These are phyloP conservation scores for Upupa epops DNA, from an alignment of 2,113 vertebrate species.

Conservation along the genomic window DNA sequence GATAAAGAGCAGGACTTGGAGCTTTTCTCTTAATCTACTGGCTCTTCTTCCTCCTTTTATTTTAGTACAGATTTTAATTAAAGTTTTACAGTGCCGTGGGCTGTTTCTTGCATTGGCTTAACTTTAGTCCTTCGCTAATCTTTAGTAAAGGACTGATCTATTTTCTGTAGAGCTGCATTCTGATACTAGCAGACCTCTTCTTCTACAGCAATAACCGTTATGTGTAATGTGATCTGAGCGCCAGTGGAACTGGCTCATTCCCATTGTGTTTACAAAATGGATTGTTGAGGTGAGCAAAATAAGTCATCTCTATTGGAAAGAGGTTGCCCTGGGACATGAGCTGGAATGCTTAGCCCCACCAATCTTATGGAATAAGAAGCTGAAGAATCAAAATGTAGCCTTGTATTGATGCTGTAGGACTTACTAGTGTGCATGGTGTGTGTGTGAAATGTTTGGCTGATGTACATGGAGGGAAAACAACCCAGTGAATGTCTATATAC, in stretches of 20 bases:
- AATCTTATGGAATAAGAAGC: not conserved
- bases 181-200: not conserved
- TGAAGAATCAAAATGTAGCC: not conserved
- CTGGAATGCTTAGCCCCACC: not conserved
- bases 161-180: not conserved
- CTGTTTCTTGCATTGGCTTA: not conserved
- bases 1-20: not conserved
- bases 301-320: not conserved
- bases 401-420: not conserved
- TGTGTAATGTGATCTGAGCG: accelerated
- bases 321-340: not conserved
- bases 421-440: accelerated
- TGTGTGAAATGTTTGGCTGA: not conserved
- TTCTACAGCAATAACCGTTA: accelerated
- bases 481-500: not conserved
- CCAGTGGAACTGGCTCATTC: not conserved
- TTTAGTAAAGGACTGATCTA: not conserved
- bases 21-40: not conserved
- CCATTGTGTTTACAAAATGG: accelerated
- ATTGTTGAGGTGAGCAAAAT: not conserved
- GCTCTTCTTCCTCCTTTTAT: not conserved
- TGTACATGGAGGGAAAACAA: not conserved
- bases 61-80: not conserved
- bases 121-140: not conserved
- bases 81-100: not conserved